Evolutionary conservation across 2,797 vertebrate species (phyloP), one percentile per base, ranked within the genome.

Genomic region (Varecia variegata): DNA sequence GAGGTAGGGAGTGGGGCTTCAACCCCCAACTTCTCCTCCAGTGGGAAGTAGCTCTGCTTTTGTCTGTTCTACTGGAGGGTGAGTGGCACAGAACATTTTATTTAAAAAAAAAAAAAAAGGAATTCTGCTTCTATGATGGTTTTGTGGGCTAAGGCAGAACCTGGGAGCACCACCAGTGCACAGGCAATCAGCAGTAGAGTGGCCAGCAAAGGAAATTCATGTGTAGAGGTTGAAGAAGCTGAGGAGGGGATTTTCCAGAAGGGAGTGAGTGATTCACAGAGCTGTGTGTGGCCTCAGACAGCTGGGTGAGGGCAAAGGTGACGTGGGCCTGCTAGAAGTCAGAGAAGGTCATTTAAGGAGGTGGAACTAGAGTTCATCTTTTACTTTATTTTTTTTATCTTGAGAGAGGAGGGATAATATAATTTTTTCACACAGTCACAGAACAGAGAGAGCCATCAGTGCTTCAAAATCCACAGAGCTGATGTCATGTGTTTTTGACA

Each of bases 401-500:
- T 10, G 40, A 47, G n/a, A 47, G 40, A 71, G 23, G 32, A 85
- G 40, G 60, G 80, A 35, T 47, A 18, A 32, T 54, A 7, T 10
- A 3, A 35, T 74, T 88, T 84, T 73, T 1, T 5, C 14, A 7
- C 18, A 32, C 1, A 38, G 32, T n/a, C 86, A 20, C 50, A 79
- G 58, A 77, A 74, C 65, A 73, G 40, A 93, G 35, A 92, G 30
- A 65, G 54, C 27, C 45, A 2, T 56, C 27, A 27, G 58, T 40
- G 43, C 68, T 79, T 62, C 21, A 13, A 1, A 32, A 45, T 43
- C 80, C 60, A 0, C 70, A 25, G 38, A 60, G 32, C 43, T 15
- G 27, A 58, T 32, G 73, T 45, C 73, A 23, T 23, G 27, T 35
- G 5, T 13, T 32, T 81, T 43, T 90, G 94, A 74, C 84, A 92